Evolutionary conservation across 2,888 invertebrate genomes (phyloP).

Genomic region (Encarsia formosa): DNA sequence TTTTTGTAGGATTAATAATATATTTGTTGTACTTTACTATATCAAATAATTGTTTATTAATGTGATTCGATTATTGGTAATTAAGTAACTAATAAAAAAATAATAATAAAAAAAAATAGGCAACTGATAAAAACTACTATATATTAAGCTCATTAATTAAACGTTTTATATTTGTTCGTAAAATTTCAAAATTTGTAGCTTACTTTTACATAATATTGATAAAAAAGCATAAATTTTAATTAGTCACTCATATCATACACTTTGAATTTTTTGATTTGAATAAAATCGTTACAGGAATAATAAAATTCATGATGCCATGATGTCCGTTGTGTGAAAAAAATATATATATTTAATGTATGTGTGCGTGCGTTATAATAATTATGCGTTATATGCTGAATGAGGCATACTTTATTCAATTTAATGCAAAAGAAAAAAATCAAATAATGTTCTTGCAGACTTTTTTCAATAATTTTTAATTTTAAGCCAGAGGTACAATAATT

Average conservation of each 20-base stretch:
- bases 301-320: constrained; percentile 15
- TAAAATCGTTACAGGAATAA: not conserved
- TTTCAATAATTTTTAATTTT: constrained; percentile 10
- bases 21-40: not conserved
- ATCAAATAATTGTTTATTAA: constrained; percentile 6
- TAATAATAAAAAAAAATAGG: too few species aligned
- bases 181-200: too few species aligned
- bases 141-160: not conserved
- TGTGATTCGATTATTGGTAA: not conserved
- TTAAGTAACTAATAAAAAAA: not conserved
- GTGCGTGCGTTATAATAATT: constrained; percentile 4
- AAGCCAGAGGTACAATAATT: constrained; percentile 5
- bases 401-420: constrained; percentile 7
- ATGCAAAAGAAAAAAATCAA: constrained; percentile 8
- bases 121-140: not conserved
- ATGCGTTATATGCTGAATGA: constrained; percentile 11
- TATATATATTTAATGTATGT: constrained; percentile 4
- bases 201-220: not conserved
- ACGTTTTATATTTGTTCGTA: too few species aligned
- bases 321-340: constrained; percentile 18
- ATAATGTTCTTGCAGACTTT: constrained; percentile 12
- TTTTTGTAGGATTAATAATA: too few species aligned
- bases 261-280: not conserved
- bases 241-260: not conserved
- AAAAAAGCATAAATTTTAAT: not conserved